These are phyloP conservation scores for Toxotes jaculatrix DNA, from an alignment of 2,113 vertebrate species.

Conservation along the genomic window DNA sequence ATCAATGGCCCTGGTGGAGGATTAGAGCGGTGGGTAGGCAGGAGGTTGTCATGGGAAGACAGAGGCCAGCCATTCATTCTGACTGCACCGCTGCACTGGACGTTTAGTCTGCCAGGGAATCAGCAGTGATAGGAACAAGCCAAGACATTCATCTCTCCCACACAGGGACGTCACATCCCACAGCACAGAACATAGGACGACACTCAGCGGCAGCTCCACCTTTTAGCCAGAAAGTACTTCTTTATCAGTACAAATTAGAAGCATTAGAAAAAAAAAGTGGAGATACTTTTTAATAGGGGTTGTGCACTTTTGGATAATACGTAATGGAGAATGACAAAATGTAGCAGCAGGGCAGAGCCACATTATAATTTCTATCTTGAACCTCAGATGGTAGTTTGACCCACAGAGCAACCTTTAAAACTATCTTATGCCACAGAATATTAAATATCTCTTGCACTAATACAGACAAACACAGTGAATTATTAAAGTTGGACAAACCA, in stretches of 20 bases:
- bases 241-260: constrained; percentile 49
- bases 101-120: constrained; percentile 77
- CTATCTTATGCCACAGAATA: constrained; percentile 58
- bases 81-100: constrained; percentile 78
- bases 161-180: constrained; percentile 75
- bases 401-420: constrained; percentile 55
- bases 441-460: constrained; percentile 69
- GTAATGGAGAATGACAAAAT: constrained; percentile 67
- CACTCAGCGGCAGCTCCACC: constrained; percentile 53
- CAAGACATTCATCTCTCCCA: constrained; percentile 81
- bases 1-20: constrained; percentile 79
- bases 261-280: constrained; percentile 13
- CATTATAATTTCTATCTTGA: constrained; percentile 65
- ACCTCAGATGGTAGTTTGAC: constrained; percentile 63
- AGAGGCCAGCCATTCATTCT: constrained; percentile 79
- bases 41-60: constrained; percentile 80
- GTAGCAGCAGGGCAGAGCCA: constrained; percentile 12
- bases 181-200: constrained; percentile 51
- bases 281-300: constrained; percentile 67
- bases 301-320: constrained; percentile 56
- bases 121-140: constrained; percentile 77
- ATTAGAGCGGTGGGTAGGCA: constrained; percentile 79
- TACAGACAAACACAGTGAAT: constrained; percentile 72
- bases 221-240: constrained; percentile 46
- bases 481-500: constrained; percentile 72